A percentile compares a stretch with the other conserved stretches of the same genome.
Conservation (phyloP, 2,888 invertebrate genomes). For the Heliconius erato region DNA sequence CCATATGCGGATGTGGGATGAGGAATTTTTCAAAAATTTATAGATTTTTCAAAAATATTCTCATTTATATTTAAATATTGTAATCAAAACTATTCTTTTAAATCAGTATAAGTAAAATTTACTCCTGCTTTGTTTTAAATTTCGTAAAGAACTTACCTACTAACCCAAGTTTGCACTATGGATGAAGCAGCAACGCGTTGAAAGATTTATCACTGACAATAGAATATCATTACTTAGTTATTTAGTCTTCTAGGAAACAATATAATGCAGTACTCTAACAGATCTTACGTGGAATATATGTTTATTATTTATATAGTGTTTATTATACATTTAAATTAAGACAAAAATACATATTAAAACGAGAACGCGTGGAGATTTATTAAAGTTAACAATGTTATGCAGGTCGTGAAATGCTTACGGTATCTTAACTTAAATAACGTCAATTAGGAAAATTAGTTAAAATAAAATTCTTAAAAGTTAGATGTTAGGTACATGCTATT, state of each 20-base stretch:
- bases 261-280: not conserved
- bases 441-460: not conserved
- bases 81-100: too few species aligned
- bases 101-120: too few species aligned
- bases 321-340: conserved; percentile 11
- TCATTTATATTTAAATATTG: too few species aligned
- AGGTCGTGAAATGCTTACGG: conserved; percentile 37
- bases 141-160: not conserved
- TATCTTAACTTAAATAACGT: not conserved
- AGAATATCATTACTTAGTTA: conserved; percentile 1
- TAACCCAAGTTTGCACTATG: conserved; percentile 2
- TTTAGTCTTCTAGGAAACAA: conserved; percentile 17
- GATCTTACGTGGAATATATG: not conserved
- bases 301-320: not conserved
- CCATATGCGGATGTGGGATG: too few species aligned
- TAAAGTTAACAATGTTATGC: conserved; percentile 37
- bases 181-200: not conserved
- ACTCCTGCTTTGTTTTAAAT: too few species aligned
- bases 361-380: conserved; percentile 25
- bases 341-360: conserved; percentile 31
- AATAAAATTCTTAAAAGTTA: not conserved
- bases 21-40: too few species aligned
- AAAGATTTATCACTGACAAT: not conserved
- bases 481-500: not conserved
- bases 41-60: too few species aligned